These are phyloP conservation scores for Ormyrus pomaceus DNA, from an alignment of 2,888 invertebrate genomes.

Conservation along the genomic window DNA sequence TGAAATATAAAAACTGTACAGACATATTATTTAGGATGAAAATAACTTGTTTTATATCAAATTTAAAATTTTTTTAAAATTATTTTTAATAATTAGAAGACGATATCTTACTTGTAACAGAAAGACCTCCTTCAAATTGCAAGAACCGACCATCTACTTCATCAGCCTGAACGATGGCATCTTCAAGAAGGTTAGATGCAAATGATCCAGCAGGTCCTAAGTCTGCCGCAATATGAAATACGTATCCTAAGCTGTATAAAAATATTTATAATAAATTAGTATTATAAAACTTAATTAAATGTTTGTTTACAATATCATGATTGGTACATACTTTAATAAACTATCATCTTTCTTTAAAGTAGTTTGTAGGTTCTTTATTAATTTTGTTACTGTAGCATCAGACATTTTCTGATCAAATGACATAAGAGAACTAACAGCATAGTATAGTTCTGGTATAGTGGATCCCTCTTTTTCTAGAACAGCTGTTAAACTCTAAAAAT, in stretches of 20 bases:
- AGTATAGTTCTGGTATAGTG: conserved; percentile 84
- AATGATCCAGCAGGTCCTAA: conserved; percentile 83
- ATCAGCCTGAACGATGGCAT: conserved; percentile 95
- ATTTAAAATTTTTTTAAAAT: no score
- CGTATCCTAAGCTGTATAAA: conserved; percentile 85
- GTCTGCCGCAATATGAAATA: conserved; percentile 88
- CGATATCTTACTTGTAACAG: conserved; percentile 79
- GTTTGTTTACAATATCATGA: background rate
- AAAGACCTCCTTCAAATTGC: conserved; percentile 94
- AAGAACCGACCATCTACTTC: conserved; percentile 92
- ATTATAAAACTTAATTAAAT: background rate
- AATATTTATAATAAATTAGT: conserved; percentile 21
- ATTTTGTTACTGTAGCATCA: conserved; percentile 80
- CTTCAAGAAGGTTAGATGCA: conserved; percentile 88
- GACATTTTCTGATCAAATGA: conserved; percentile 82
- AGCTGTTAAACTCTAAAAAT: conserved; percentile 74
- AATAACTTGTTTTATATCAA: no score
- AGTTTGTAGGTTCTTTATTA: conserved; percentile 84
- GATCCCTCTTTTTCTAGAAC: conserved; percentile 82
- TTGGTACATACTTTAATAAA: conserved; percentile 79
- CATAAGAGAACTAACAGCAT: conserved; percentile 84
- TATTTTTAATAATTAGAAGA: background rate
- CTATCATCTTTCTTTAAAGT: conserved; percentile 91
- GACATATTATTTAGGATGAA: no score
- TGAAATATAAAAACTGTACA: no score